Percentiles rank a stretch among this genome's conserved stretches.
These are phyloP conservation scores for Hiodon tergisus DNA, from an alignment of 2,113 vertebrate species.

Conservation along the genomic window DNA sequence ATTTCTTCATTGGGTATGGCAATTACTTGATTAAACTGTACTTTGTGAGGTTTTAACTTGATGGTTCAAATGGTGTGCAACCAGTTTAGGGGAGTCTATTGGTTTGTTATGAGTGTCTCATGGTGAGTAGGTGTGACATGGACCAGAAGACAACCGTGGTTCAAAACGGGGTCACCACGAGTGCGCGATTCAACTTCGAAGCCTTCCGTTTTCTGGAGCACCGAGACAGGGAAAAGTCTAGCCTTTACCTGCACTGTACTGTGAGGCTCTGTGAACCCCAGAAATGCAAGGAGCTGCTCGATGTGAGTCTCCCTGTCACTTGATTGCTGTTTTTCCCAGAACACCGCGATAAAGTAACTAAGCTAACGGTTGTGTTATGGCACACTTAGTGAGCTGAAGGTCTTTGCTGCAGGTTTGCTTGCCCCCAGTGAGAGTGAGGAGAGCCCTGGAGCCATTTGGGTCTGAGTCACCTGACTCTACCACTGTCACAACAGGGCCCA, in stretches of 20 bases:
- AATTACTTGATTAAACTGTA: too few species aligned
- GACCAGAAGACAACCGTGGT: conserved; percentile 14
- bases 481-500: background rate
- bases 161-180: background rate
- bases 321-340: background rate
- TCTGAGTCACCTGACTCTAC: background rate
- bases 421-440: background rate
- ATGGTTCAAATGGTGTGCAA: too few species aligned
- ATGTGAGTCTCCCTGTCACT: conserved; percentile 38
- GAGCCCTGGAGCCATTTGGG: background rate
- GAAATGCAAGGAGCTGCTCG: conserved; percentile 51
- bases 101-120: too few species aligned
- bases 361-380: background rate
- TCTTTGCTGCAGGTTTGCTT: background rate
- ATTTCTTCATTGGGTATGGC: conserved; percentile 61
- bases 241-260: conserved; percentile 65
- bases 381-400: background rate
- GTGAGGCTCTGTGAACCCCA: conserved; percentile 63
- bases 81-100: too few species aligned
- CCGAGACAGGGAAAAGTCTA: conserved; percentile 51
- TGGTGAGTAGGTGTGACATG: conserved; percentile 45
- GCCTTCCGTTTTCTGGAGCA: conserved; percentile 68
- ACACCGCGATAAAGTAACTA: background rate
- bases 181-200: conserved; percentile 46
- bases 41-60: too few species aligned